Percentiles rank a stretch among this genome's conserved stretches.
These are phyloP conservation scores for Tetragnatha versicolor DNA, from an alignment of 1,140 invertebrate species.

Conservation along the genomic window DNA sequence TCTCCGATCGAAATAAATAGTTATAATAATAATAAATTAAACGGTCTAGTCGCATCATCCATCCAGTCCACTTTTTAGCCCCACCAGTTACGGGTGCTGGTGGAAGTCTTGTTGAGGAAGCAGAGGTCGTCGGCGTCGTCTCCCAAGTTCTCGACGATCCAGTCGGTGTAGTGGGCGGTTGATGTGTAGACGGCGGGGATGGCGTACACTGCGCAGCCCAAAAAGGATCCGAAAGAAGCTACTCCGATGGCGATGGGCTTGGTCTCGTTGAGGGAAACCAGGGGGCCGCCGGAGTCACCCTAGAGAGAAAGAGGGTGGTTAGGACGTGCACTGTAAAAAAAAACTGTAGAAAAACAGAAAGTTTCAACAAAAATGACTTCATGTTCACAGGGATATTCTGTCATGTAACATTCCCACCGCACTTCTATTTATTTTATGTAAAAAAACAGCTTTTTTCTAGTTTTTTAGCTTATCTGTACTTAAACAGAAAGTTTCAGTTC, in stretches of 20 bases:
- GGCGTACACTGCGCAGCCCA: conserved; percentile 80
- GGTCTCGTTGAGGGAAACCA: conserved; percentile 32
- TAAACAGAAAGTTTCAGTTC: too few relatives aligned
- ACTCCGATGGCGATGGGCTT: conserved; percentile 51
- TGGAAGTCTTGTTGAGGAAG: conserved; percentile 33
- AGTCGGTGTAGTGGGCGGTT: conserved; percentile 76
- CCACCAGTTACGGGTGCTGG: conserved; percentile 25
- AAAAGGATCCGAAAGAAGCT: conserved; percentile 50
- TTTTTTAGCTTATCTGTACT: neutral
- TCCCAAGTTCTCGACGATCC: conserved; percentile 70
- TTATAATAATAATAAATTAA: conserved; percentile 10
- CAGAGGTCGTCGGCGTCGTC: conserved; percentile 31
- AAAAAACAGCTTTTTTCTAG: neutral
- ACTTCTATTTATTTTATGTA: too few relatives aligned
- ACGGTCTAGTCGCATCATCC: too few relatives aligned
- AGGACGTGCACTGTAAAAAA: too few relatives aligned
- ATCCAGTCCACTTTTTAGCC: neutral
- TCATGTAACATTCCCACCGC: too few relatives aligned
- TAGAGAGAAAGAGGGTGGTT: too few relatives aligned
- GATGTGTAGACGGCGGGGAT: conserved; percentile 88
- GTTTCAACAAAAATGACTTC: too few relatives aligned
- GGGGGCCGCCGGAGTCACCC: conserved; percentile 57
- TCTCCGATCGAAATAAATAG: too few relatives aligned
- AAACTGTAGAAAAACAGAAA: too few relatives aligned
- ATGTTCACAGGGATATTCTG: too few relatives aligned